A percentile compares a stretch with the other conserved stretches of the same genome.
These are phyloP conservation scores for Apocrypta bakeri DNA, from an alignment of 1,140 invertebrate species.

Conservation along the genomic window DNA sequence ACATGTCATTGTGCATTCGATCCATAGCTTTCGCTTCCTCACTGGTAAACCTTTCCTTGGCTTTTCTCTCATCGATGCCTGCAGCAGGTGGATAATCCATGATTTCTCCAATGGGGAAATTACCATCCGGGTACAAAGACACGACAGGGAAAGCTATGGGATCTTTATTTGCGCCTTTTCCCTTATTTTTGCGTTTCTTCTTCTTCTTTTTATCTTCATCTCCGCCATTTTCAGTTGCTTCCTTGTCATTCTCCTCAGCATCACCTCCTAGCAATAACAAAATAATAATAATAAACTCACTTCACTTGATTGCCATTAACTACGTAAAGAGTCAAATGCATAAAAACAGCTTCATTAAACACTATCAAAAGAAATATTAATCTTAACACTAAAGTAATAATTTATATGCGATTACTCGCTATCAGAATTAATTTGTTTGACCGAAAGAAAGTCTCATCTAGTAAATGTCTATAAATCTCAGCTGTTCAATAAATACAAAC, in stretches of 20 bases:
- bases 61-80: conserved; percentile 86
- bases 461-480: too few species aligned
- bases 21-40: conserved; percentile 93
- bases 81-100: conserved; percentile 83
- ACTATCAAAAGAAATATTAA: background rate
- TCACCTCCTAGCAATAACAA: too few species aligned
- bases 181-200: conserved; percentile 73
- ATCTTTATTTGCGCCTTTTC: conserved; percentile 80
- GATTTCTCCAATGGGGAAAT: conserved; percentile 87
- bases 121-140: conserved; percentile 89
- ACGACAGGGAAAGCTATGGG: conserved; percentile 91
- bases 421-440: background rate
- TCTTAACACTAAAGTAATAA: background rate
- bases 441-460: background rate
- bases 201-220: conserved; percentile 79
- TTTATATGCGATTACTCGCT: background rate
- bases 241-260: conserved; percentile 57
- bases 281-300: too few species aligned
- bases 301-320: background rate
- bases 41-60: conserved; percentile 89
- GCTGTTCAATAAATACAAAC: too few species aligned
- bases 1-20: conserved; percentile 90
- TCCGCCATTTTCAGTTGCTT: conserved; percentile 69
- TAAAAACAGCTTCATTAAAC: background rate
- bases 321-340: background rate